phyloP scores from a whole-genome alignment of 2,113 vertebrate genomes.

The Notechis scutatus region DNA sequence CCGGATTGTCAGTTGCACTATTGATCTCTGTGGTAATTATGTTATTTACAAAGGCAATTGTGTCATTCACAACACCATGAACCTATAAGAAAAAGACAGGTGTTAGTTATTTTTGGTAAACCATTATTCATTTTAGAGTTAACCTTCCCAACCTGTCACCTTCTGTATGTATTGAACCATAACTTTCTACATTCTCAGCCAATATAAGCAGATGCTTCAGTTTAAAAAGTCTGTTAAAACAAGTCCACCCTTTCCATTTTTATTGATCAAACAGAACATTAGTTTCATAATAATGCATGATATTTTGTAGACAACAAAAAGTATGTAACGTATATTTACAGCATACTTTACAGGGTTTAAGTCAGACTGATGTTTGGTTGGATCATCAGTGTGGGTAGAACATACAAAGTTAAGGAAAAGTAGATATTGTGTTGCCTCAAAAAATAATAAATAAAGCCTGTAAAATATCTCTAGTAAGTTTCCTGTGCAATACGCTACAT shows the following conservation, averaged over 20 bases:
- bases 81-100: slow-evolving; percentile 73
- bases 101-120: neutral
- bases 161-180: neutral
- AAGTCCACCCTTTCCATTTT: neutral
- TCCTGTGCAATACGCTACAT: neutral
- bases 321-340: neutral
- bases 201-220: neutral
- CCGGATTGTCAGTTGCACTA: slow-evolving; percentile 97
- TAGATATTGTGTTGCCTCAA: neutral
- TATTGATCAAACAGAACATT: neutral
- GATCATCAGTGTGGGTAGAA: neutral
- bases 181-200: neutral
- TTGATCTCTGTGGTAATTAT: slow-evolving; percentile 96
- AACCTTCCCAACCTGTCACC: neutral
- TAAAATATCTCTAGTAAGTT: neutral
- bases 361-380: neutral
- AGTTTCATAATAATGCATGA: neutral
- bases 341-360: neutral
- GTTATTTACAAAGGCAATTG: slow-evolving; percentile 90
- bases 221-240: neutral
- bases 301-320: neutral
- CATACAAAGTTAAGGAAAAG: neutral
- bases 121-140: neutral
- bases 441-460: neutral
- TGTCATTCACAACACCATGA: slow-evolving; percentile 91